Evolutionary conservation across 2,888 invertebrate genomes (phyloP).

Genomic region (Aphidoletes aphidimyza): DNA sequence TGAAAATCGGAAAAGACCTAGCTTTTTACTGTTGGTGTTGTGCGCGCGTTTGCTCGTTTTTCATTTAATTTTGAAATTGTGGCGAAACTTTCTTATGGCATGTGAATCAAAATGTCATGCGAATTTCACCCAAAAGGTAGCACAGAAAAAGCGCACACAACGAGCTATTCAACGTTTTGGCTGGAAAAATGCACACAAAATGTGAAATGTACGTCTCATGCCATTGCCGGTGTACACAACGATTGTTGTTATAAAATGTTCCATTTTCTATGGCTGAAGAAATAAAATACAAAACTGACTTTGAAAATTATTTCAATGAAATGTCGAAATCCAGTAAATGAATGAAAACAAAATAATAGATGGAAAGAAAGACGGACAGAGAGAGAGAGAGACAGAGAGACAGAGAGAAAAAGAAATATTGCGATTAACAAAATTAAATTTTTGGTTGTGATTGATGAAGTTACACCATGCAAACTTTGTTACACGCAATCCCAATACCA

Average conservation of each 20-base stretch:
- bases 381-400: neutral
- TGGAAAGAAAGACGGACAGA: neutral
- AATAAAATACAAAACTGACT: conserved; percentile 15
- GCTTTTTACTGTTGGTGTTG: neutral
- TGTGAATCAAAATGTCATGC: conserved; percentile 6
- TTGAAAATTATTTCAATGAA: no score
- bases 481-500: neutral
- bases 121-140: neutral
- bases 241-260: no score
- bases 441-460: conserved; percentile 39
- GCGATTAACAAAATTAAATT: conserved; percentile 17
- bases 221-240: no score
- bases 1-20: neutral
- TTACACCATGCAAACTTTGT: conserved; percentile 4
- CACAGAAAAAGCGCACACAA: neutral
- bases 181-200: neutral
- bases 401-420: neutral
- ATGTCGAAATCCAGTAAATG: neutral
- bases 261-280: neutral
- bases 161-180: neutral
- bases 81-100: conserved; percentile 9
- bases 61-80: neutral
- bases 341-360: neutral
- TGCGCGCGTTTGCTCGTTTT: no score
- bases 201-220: no score